Conservation (phyloP, 1,140 invertebrate species). For the Tachypleus tridentatus region DNA sequence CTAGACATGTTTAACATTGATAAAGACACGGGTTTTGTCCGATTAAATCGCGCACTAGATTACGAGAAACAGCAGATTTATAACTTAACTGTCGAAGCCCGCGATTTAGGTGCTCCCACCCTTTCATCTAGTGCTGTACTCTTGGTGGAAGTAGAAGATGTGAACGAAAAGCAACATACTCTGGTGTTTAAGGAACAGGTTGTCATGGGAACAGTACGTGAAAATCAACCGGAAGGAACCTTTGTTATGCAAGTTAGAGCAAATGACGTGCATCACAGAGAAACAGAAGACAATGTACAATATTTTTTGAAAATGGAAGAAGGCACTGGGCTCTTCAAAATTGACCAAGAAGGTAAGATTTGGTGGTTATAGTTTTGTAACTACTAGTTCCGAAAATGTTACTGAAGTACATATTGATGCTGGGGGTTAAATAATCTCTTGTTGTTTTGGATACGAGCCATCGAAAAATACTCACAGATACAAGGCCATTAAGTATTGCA, state of each 20-base stretch:
- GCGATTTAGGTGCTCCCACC: constrained; percentile 10
- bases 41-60: constrained; percentile 2
- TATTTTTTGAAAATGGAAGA: constrained; percentile 81
- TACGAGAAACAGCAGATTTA: constrained; percentile 14
- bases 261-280: constrained; percentile 60
- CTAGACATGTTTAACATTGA: neutral
- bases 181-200: constrained; percentile 76
- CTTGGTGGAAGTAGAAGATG: constrained; percentile 18
- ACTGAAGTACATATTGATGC: neutral
- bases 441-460: no score
- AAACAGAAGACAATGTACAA: constrained; percentile 54
- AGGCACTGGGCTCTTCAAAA: constrained; percentile 78
- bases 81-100: constrained; percentile 12
- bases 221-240: constrained; percentile 59
- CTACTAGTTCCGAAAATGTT: no score
- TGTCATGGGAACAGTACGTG: constrained; percentile 44
- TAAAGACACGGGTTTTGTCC: no score
- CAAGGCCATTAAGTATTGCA: no score
- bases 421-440: no score
- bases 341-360: constrained; percentile 71
- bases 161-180: constrained; percentile 28
- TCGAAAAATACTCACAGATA: no score
- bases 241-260: constrained; percentile 63
- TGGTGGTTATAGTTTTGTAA: no score
- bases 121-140: constrained; percentile 5